A percentile compares a stretch with the other conserved stretches of the same genome.
Evolutionary conservation across 2,113 vertebrate species (phyloP).

Genomic region (Parotia lawesii): DNA sequence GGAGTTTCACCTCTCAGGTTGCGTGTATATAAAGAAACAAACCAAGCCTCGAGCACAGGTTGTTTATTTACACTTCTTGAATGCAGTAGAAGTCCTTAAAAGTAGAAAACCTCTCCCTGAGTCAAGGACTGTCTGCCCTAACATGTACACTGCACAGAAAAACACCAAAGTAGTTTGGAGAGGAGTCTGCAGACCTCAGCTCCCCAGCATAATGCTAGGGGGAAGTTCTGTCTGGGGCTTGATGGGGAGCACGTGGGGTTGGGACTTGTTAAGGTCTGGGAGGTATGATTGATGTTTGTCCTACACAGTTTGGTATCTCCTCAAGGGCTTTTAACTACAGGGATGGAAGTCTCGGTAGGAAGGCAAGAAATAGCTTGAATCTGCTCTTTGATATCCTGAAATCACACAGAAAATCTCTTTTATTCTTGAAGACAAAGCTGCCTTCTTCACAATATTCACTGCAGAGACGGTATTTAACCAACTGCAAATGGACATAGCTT

Average conservation of each 20-base stretch:
- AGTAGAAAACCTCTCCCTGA: neutral
- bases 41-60: neutral
- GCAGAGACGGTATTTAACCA: neutral
- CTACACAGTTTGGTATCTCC: neutral
- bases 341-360: neutral
- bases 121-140: neutral
- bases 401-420: neutral
- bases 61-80: neutral
- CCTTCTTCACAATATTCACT: neutral
- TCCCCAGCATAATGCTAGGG: neutral
- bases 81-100: neutral
- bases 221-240: neutral
- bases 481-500: neutral
- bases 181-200: neutral
- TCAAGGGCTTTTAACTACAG: neutral
- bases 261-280: neutral
- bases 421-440: neutral
- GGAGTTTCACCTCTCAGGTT: neutral
- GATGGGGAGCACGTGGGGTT: rapidly evolving
- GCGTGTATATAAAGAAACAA: neutral
- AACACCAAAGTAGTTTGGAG: neutral
- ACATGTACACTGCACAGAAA: rapidly evolving
- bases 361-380: neutral
- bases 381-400: neutral
- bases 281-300: rapidly evolving